Base-by-base conservation (phyloP, 2,113 vertebrate genomes). In the Prietella phreatophila region DNA sequence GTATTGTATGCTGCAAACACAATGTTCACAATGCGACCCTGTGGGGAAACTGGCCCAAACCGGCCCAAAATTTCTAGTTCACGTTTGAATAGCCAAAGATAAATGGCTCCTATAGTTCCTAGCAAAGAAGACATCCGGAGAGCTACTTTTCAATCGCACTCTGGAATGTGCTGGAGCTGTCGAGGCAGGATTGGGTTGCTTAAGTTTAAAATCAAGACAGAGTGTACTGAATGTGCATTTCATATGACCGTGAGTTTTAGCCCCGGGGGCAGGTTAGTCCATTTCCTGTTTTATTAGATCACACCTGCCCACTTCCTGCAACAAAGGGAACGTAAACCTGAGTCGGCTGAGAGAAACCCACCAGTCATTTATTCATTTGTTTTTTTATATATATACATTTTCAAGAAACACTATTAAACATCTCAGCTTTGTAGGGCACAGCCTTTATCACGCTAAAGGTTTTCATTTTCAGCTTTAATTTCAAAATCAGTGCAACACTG, bases 101-200 rank as follows among this genome's bases (percentile, higher is more conserved):
- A 65, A 61, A 65, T 30, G 79, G 82, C 71, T 84, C 71, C 83
- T 76, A 83, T 19, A 83, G 69, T 47, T 67, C 76, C 76, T 55
- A n/a, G 27, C 11, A 79, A 73, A 78, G 82, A 82, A 65, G 69
- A 63, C 69, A 84, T 84, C 56, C 71, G 71, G 85, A 56, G 76
- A 81, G 22, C 14, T 30, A 82, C 53, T 58, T 76, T 84, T 76
- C 82, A 36, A 36, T 39, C 39, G 33, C 82, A 63, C 39, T 61
- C 13, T 84, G 82, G 86, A 88, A 88, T 83, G 81, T 55, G 82
- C 82, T 88, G 81, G 81, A 88, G 86, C 79, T 87, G 86, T 87
- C 36, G 30, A 47, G 86, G 58, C 86, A 87, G 69, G 86, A 83
- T 76, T 39, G 67, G 50, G 69, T 76, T 83, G 82, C 86, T 84